Evolutionary conservation across 2,888 invertebrate species (phyloP), one percentile per base, ranked within the genome.

Genomic region (Steinernema carpocapsae): DNA sequence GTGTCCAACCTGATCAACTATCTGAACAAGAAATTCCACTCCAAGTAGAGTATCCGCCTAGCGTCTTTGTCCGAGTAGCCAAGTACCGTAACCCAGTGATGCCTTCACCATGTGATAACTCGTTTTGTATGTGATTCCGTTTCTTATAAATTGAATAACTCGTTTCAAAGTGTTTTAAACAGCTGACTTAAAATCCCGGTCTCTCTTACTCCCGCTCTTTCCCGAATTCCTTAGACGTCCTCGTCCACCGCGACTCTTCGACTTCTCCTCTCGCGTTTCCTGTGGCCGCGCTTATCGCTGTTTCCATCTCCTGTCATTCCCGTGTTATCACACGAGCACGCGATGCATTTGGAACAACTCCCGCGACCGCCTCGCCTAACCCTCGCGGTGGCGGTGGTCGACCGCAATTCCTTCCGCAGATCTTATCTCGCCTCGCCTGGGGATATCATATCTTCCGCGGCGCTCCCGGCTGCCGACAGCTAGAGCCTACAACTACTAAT

Each of bases 351-450:
- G 29, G 32, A 37, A 64, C 64, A 64, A 64, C 64, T 64, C 64
- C 48, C 48, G 19, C 19, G n/a, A 48, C 48, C 19, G 32, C 64
- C 32, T 37, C 37, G 37, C 37, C 37, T 37, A 29, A 29, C 32
- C 64, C 32, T 32, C 48, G 17, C 48, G 17, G n/a, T 19, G 19
- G 48, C 48, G 48, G 64, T 32, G 56, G 4, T 19, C 64, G 64
- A 64, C 64, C 64, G 64, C 64, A 64, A 64, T 64, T 64, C 64
- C 64, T 22, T 64, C 64, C 37, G 64, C 64, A 56, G 64, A 64
- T 64, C 64, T 64, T 64, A 64, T 64, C 64, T 64, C 48, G 48
- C 48, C 48, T 48, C 56, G 64, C 64, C 64, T 64, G 32, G 64
- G 64, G 64, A 64, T 64, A 64, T 64, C 64, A 64, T 32, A 64